Evolutionary conservation across 2,797 vertebrate genomes (phyloP).

Genomic region (Rhinichthys osculus): DNA sequence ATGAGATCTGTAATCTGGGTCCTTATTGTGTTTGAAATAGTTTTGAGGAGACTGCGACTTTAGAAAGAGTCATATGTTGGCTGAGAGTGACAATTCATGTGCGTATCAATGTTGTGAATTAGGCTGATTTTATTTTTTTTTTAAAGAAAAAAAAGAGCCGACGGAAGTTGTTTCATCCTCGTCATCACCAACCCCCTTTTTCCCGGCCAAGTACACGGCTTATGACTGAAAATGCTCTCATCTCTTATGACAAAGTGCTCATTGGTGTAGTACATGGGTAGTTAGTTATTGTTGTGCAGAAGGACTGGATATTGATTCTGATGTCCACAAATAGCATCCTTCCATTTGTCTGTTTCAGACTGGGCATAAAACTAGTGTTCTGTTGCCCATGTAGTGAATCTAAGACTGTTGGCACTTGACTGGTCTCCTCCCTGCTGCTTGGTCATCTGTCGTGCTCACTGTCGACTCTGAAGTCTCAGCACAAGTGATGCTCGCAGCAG

Average conservation of each 20-base stretch:
- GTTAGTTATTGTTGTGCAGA: constrained; percentile 17
- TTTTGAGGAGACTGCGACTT: neutral
- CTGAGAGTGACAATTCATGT: neutral
- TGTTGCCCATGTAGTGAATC: constrained; percentile 45
- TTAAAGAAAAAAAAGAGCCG: neutral
- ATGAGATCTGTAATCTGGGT: neutral
- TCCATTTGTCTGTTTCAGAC: constrained; percentile 44
- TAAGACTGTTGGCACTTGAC: constrained; percentile 55
- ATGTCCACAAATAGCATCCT: constrained; percentile 38
- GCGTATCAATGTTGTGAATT: neutral
- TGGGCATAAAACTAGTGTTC: constrained; percentile 47
- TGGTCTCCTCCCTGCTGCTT: constrained; percentile 60
- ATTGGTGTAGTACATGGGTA: constrained; percentile 21
- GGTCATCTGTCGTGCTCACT: constrained; percentile 59
- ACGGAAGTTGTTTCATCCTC: constrained; percentile 15
- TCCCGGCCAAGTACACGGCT: neutral
- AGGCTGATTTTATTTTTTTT: neutral
- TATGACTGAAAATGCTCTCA: neutral
- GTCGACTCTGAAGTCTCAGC: constrained; percentile 49
- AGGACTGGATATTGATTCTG: constrained; percentile 13
- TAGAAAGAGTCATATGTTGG: neutral
- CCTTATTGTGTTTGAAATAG: neutral
- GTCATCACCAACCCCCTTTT: neutral
- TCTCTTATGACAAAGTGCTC: constrained; percentile 13
- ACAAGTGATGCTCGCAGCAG: constrained; percentile 40